These are phyloP conservation scores for Pimephales promelas DNA, from an alignment of 2,113 vertebrate species.

Conservation along the genomic window DNA sequence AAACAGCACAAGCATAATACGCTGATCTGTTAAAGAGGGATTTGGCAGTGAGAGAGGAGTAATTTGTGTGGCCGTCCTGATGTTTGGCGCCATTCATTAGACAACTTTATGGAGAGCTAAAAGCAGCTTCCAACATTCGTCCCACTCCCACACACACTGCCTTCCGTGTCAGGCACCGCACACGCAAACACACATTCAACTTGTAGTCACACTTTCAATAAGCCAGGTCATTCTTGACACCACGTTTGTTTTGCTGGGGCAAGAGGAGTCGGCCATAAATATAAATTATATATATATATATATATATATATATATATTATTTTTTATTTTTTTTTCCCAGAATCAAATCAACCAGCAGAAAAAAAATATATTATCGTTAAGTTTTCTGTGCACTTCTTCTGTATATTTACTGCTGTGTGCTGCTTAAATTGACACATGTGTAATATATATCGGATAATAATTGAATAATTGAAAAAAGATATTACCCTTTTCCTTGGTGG, in stretches of 20 bases:
- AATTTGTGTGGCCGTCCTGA: constrained; percentile 68
- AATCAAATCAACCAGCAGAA: not conserved
- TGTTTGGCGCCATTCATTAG: constrained; percentile 66
- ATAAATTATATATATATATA: not conserved
- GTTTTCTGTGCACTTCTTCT: not conserved
- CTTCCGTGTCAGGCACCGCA: constrained; percentile 40
- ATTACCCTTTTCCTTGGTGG: not conserved
- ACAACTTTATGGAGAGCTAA: constrained; percentile 67
- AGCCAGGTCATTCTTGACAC: constrained; percentile 41
- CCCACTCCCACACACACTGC: constrained; percentile 37
- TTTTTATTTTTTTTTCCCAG: not conserved
- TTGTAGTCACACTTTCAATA: constrained; percentile 28
- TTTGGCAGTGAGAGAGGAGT: constrained; percentile 57
- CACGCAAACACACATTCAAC: constrained; percentile 42
- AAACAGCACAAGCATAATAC: not conserved
- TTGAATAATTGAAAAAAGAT: too few relatives aligned
- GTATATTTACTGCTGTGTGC: not conserved
- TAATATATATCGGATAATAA: not conserved
- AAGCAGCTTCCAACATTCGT: constrained; percentile 56
- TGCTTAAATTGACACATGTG: not conserved
- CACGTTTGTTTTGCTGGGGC: constrained; percentile 27
- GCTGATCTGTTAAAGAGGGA: not conserved
- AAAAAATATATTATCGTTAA: too few relatives aligned
- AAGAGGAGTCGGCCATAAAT: constrained; percentile 40
- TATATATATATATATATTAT: not conserved